A percentile compares a stretch with the other conserved stretches of the same genome.
phyloP scores from a whole-genome alignment of 2,888 invertebrate species.

The Galerucella calmariensis region DNA sequence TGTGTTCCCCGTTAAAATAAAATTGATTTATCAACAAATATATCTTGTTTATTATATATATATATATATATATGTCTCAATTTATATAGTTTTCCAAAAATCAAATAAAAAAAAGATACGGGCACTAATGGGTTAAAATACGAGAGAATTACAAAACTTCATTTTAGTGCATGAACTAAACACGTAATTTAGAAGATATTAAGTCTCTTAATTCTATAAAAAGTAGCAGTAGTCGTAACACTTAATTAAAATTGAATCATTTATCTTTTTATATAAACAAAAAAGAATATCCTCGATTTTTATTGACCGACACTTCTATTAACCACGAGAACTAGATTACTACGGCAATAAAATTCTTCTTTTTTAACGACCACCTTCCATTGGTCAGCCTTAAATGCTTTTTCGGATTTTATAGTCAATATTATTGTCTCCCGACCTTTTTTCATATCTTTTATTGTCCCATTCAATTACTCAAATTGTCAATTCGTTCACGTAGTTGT shows the following conservation, averaged over 20 bases:
- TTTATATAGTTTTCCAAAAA: too few species aligned
- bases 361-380: slow-evolving; percentile 6
- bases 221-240: neutral
- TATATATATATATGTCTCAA: too few species aligned
- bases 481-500: slow-evolving; percentile 34
- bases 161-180: neutral
- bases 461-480: slow-evolving; percentile 29
- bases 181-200: neutral
- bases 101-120: too few species aligned
- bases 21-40: too few species aligned
- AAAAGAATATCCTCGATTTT: neutral
- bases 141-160: too few species aligned
- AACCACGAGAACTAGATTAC: slow-evolving; percentile 10
- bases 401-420: slow-evolving; percentile 18
- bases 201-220: neutral
- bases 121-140: too few species aligned
- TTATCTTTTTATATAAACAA: neutral
- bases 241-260: slow-evolving; percentile 3
- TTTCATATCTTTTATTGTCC: slow-evolving; percentile 16
- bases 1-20: too few species aligned
- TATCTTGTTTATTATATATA: too few species aligned
- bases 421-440: slow-evolving; percentile 11
- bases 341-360: slow-evolving; percentile 9
- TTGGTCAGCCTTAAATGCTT: slow-evolving; percentile 4
- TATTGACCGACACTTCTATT: slow-evolving; percentile 11